Conservation (phyloP, 2,888 invertebrate species). For the Drosophila suboccidentalis region DNA sequence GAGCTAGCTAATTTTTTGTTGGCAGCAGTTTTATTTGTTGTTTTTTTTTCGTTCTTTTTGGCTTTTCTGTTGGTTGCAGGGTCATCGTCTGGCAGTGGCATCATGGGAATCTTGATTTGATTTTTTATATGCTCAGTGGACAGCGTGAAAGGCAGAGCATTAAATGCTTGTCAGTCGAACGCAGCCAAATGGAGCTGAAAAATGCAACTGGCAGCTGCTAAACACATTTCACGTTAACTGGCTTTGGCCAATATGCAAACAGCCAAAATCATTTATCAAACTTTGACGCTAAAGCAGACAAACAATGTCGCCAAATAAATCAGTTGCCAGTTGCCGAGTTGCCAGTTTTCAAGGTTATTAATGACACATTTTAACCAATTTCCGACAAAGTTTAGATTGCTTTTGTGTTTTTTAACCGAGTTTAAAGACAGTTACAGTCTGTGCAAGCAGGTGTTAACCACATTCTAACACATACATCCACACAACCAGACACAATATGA, state of each 20-base stretch:
- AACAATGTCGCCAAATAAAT: slow-evolving; percentile 56
- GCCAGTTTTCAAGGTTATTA: slow-evolving; percentile 54
- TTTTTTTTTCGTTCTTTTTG: background rate
- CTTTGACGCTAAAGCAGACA: slow-evolving; percentile 49
- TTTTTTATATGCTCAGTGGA: slow-evolving; percentile 40
- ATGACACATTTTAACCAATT: slow-evolving; percentile 49
- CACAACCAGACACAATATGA: slow-evolving; percentile 16
- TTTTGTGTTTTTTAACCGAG: slow-evolving; percentile 4
- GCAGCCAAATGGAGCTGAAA: slow-evolving; percentile 70
- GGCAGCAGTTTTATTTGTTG: slow-evolving; percentile 16
- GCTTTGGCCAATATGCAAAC: slow-evolving; percentile 54
- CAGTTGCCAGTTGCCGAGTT: slow-evolving; percentile 25
- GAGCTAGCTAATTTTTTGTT: slow-evolving; percentile 20
- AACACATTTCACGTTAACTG: slow-evolving; percentile 1
- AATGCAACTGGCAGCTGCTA: slow-evolving; percentile 57
- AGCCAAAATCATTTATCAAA: slow-evolving; percentile 63
- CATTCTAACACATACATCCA: slow-evolving; percentile 11
- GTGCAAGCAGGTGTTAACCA: slow-evolving; percentile 62
- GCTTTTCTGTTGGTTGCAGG: slow-evolving; percentile 10
- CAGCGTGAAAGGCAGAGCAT: slow-evolving; percentile 15
- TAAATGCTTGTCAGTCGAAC: slow-evolving; percentile 32
- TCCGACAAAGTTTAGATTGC: slow-evolving; percentile 8
- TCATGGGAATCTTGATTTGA: slow-evolving; percentile 45
- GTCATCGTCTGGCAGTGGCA: slow-evolving; percentile 46
- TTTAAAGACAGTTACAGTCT: slow-evolving; percentile 15